A percentile compares a stretch with the other conserved stretches of the same genome.
Conservation (phyloP, 2,113 vertebrate genomes). For the Lepisosteus osseus region DNA sequence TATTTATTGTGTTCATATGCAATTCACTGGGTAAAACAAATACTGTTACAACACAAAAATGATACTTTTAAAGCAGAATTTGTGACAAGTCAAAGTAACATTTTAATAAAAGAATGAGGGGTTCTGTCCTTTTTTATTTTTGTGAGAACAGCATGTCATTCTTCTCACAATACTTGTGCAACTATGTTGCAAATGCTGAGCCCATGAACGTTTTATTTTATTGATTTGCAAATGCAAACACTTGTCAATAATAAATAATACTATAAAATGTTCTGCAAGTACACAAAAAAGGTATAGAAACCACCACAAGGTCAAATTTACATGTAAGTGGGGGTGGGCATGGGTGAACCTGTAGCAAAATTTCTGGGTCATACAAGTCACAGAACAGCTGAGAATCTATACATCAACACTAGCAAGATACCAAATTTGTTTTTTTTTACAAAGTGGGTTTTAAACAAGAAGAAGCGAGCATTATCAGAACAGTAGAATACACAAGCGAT, state of each 20-base stretch:
- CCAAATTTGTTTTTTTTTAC: constrained; percentile 61
- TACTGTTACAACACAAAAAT: constrained; percentile 76
- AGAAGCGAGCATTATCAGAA: constrained; percentile 51
- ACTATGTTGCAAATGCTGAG: constrained; percentile 54
- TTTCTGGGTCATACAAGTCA: constrained; percentile 64
- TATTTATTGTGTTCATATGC: constrained; percentile 75
- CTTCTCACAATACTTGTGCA: constrained; percentile 41
- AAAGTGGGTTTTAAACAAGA: constrained; percentile 41
- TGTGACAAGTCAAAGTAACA: constrained; percentile 71
- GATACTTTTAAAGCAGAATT: constrained; percentile 61
- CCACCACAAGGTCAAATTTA: constrained; percentile 67
- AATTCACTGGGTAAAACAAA: constrained; percentile 73
- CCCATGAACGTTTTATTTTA: constrained; percentile 47
- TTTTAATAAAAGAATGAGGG: constrained; percentile 62
- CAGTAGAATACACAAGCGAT: constrained; percentile 68
- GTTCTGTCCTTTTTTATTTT: constrained; percentile 50
- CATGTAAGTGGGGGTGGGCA: constrained; percentile 47
- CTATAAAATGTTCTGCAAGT: constrained; percentile 68
- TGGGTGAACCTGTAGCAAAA: constrained; percentile 55
- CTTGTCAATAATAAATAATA: constrained; percentile 78
- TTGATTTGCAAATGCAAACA: constrained; percentile 69
- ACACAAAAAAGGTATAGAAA: constrained; percentile 70
- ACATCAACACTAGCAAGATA: constrained; percentile 73
- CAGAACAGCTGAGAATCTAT: constrained; percentile 70
- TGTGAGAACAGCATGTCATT: constrained; percentile 55